Evolutionary conservation across 2,113 vertebrate species (phyloP).

Genomic region (Dunckerocampus dactyliophorus): DNA sequence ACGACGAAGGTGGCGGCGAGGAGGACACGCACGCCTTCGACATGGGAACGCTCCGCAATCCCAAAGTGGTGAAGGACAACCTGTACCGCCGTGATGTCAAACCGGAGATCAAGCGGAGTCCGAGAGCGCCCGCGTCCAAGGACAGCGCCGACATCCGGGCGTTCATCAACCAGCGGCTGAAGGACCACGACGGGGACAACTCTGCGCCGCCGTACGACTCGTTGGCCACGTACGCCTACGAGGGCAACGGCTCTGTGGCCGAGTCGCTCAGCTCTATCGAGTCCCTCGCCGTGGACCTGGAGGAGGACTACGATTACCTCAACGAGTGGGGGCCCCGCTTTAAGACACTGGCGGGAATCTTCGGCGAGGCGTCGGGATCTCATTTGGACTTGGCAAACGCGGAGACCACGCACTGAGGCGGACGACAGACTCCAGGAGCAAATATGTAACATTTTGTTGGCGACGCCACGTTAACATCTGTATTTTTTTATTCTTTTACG

Average conservation of each 20-base stretch:
- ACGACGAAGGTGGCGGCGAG: constrained; percentile 96
- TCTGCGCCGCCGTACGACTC: constrained; percentile 92
- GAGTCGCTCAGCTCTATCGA: constrained; percentile 95
- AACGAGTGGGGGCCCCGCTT: constrained; percentile 94
- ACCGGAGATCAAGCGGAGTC: constrained; percentile 78
- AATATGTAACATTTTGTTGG: constrained; percentile 40
- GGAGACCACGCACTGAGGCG: constrained; percentile 69
- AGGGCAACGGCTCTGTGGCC: constrained; percentile 87
- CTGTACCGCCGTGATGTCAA: constrained; percentile 90
- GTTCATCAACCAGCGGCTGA: constrained; percentile 88
- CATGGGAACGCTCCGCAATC: constrained; percentile 93
- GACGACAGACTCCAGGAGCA: constrained; percentile 39
- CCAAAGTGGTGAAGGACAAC: constrained; percentile 90
- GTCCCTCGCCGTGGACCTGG: constrained; percentile 76
- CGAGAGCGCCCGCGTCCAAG: constrained; percentile 65
- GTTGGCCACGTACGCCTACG: constrained; percentile 93
- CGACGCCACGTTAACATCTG: constrained; percentile 4
- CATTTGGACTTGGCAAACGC: constrained; percentile 59
- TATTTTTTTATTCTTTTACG: neutral
- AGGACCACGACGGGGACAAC: constrained; percentile 86
- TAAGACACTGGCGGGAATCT: constrained; percentile 92
- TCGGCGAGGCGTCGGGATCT: constrained; percentile 81
- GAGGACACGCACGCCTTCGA: constrained; percentile 98
- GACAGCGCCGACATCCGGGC: constrained; percentile 88
- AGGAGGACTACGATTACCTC: constrained; percentile 92